phyloP scores from a whole-genome alignment of 2,888 invertebrate genomes.

The Drosophila testacea region DNA sequence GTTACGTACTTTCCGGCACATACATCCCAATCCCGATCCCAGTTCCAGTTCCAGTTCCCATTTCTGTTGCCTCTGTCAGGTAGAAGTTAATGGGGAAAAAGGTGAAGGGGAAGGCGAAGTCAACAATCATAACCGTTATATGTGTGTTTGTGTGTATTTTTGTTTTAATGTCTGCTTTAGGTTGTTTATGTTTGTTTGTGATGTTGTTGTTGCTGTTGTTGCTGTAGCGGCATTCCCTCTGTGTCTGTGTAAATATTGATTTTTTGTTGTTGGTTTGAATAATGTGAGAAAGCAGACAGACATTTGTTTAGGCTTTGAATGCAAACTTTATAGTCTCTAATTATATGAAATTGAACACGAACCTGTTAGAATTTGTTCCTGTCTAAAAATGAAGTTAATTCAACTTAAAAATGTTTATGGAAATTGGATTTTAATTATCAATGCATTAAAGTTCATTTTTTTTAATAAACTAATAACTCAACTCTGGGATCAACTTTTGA shows the following conservation, averaged over 20 bases:
- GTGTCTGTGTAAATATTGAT: slow-evolving; percentile 72
- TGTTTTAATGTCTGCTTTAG: slow-evolving; percentile 61
- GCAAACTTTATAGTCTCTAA: slow-evolving; percentile 8
- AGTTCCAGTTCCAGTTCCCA: slow-evolving; percentile 23
- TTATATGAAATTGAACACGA: background rate
- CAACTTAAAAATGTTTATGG: background rate
- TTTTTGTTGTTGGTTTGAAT: slow-evolving; percentile 43
- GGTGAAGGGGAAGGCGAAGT: slow-evolving; percentile 10
- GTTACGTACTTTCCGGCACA: slow-evolving; percentile 56
- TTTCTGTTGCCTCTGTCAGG: slow-evolving; percentile 10
- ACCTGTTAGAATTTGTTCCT: background rate
- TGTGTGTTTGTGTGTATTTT: slow-evolving; percentile 34
- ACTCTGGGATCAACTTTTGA: too few species aligned
- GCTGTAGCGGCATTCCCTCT: slow-evolving; percentile 49
- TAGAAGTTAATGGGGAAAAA: background rate
- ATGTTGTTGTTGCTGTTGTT: slow-evolving; percentile 34
- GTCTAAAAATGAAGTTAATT: background rate
- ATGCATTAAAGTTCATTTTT: too few species aligned
- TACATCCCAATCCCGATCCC: slow-evolving; percentile 25
- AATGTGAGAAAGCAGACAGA: slow-evolving; percentile 42
- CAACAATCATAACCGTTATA: slow-evolving; percentile 53
- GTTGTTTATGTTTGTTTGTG: slow-evolving; percentile 22
- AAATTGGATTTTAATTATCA: background rate
- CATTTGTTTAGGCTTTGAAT: slow-evolving; percentile 58
- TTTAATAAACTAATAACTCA: too few species aligned